Evolutionary conservation across 2,888 invertebrate species (phyloP).

Genomic region (Latrodectus hesperus): DNA sequence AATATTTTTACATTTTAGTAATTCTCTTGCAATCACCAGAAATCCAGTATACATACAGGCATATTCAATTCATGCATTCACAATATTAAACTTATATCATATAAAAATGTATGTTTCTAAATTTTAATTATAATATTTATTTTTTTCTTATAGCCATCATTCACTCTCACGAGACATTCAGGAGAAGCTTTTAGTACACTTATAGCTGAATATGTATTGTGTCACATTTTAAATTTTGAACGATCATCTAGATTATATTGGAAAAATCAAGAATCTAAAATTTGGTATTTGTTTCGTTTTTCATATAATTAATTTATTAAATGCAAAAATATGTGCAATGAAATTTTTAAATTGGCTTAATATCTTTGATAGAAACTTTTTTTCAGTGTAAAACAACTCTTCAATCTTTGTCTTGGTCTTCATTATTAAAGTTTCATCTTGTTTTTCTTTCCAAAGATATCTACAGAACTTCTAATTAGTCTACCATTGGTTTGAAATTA

Average conservation of each 20-base stretch:
- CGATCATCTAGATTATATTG: conserved; percentile 75
- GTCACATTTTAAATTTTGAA: conserved; percentile 77
- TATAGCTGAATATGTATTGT: conserved; percentile 78
- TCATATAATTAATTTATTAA: neutral
- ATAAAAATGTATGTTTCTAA: neutral
- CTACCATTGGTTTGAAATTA: too few species aligned
- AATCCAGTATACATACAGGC: too few species aligned
- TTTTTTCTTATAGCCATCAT: conserved; percentile 71
- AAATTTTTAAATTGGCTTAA: neutral
- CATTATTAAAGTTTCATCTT: neutral
- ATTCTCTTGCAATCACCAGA: too few species aligned
- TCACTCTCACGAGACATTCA: conserved; percentile 76
- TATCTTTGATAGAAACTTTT: too few species aligned
- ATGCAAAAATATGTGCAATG: too few species aligned
- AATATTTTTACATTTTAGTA: too few species aligned
- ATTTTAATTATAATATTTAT: neutral
- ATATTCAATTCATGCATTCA: neutral
- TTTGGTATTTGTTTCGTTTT: conserved; percentile 72
- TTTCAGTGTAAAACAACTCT: neutral
- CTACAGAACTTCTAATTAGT: neutral
- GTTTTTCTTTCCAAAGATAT: neutral
- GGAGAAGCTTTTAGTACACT: conserved; percentile 76
- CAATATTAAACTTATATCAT: neutral
- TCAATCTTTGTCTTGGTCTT: neutral
- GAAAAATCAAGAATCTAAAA: conserved; percentile 74